Percentiles rank a stretch among this genome's conserved stretches.
phyloP scores from a whole-genome alignment of 1,140 invertebrate genomes.

The Tetragnatha versicolor region DNA sequence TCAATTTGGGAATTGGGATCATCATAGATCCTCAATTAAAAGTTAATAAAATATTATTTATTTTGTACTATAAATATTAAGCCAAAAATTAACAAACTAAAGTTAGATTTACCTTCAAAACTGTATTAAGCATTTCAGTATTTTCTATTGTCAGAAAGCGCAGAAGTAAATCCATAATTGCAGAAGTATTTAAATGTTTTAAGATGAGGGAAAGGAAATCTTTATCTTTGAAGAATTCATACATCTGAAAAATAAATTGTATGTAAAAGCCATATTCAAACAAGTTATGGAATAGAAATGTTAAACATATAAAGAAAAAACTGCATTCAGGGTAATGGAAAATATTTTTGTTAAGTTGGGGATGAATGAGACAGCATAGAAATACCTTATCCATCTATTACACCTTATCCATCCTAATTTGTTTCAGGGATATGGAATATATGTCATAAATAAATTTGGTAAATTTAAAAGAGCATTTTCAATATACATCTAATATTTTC shows the following conservation, averaged over 20 bases:
- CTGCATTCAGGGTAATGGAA: not conserved
- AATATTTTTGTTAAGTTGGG: not conserved
- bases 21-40: too few relatives aligned
- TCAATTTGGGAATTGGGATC: too few relatives aligned
- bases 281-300: not conserved
- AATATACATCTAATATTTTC: too few relatives aligned
- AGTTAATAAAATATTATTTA: too few relatives aligned
- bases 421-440: too few relatives aligned
- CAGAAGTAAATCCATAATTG: constrained; percentile 92
- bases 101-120: constrained; percentile 76
- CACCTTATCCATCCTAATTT: too few relatives aligned
- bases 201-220: constrained; percentile 86
- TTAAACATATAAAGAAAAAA: not conserved
- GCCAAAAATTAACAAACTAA: too few relatives aligned
- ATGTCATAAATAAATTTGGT: too few relatives aligned
- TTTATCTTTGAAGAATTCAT: constrained; percentile 84
- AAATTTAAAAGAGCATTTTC: too few relatives aligned
- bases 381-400: too few relatives aligned
- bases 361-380: too few relatives aligned
- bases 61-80: too few relatives aligned
- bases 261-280: not conserved
- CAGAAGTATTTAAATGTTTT: constrained; percentile 90
- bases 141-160: constrained; percentile 87
- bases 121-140: constrained; percentile 77
- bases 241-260: constrained; percentile 9